phyloP scores from a whole-genome alignment of 1,140 invertebrate genomes.

The Rhopalosiphum maidis region DNA sequence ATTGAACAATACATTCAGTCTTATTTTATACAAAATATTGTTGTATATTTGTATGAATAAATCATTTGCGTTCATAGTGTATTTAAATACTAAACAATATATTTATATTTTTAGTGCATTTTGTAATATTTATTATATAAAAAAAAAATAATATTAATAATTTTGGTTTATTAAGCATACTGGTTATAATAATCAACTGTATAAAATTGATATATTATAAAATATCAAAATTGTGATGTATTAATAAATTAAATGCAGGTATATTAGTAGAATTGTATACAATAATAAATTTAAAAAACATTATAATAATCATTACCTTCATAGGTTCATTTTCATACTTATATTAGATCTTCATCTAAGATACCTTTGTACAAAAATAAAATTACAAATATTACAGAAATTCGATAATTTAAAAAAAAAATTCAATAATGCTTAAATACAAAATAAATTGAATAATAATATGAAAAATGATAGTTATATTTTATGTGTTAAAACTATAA shows the following conservation, averaged over 20 bases:
- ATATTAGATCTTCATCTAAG: background rate
- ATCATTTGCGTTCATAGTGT: background rate
- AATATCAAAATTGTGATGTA: background rate
- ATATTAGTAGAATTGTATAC: background rate
- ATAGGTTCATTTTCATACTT: background rate
- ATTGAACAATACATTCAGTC: constrained; percentile 49
- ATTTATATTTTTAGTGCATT: background rate
- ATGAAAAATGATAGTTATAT: background rate
- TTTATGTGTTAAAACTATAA: background rate
- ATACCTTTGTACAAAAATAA: background rate
- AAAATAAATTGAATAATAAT: background rate
- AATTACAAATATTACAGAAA: background rate
- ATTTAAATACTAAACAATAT: background rate
- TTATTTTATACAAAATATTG: background rate
- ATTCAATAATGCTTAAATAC: background rate
- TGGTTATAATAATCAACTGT: background rate
- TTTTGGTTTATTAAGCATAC: background rate
- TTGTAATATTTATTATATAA: background rate
- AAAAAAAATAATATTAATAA: background rate
- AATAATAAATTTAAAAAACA: background rate
- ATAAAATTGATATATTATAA: background rate
- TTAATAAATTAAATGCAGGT: background rate
- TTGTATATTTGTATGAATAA: background rate
- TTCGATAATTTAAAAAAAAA: too few relatives aligned
- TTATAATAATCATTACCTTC: background rate